A percentile compares a stretch with the other conserved stretches of the same genome.
phyloP scores from a whole-genome alignment of 1,140 invertebrate species.

The Drosophila melanica region DNA sequence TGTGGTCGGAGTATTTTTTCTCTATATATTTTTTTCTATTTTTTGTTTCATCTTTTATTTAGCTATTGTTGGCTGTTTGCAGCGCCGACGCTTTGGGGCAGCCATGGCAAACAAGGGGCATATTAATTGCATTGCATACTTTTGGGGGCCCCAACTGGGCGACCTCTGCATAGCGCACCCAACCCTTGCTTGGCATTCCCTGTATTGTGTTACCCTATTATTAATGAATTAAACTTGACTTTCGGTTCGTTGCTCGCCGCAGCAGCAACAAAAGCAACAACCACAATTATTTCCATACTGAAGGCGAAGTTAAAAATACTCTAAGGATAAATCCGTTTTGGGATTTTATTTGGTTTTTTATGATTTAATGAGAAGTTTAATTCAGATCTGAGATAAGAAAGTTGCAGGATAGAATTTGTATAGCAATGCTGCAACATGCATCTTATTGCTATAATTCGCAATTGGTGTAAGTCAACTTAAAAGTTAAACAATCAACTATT shows the following conservation, averaged over 20 bases:
- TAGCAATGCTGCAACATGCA: no score
- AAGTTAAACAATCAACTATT: no score
- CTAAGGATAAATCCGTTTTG: not conserved
- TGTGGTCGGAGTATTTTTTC: constrained; percentile 6
- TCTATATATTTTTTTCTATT: not conserved
- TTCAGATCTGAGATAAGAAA: no score
- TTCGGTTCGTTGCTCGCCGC: constrained; percentile 65
- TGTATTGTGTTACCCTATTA: constrained; percentile 59
- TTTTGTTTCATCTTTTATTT: constrained; percentile 6
- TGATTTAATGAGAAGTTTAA: no score
- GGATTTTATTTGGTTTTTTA: no score
- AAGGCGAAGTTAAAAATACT: constrained; percentile 9
- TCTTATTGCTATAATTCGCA: not conserved
- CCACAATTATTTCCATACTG: constrained; percentile 1
- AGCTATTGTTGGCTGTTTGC: constrained; percentile 54
- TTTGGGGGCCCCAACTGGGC: constrained; percentile 45
- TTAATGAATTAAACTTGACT: constrained; percentile 83
- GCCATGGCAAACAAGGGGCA: constrained; percentile 35
- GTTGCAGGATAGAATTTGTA: no score
- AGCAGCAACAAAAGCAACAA: constrained; percentile 6
- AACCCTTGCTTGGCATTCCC: not conserved
- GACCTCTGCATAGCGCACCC: not conserved
- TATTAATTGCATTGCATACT: constrained; percentile 79
- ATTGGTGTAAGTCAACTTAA: not conserved
- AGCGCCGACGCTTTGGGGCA: constrained; percentile 45